Conservation (phyloP, 2,113 vertebrate genomes). For the Epinephelus moara region DNA sequence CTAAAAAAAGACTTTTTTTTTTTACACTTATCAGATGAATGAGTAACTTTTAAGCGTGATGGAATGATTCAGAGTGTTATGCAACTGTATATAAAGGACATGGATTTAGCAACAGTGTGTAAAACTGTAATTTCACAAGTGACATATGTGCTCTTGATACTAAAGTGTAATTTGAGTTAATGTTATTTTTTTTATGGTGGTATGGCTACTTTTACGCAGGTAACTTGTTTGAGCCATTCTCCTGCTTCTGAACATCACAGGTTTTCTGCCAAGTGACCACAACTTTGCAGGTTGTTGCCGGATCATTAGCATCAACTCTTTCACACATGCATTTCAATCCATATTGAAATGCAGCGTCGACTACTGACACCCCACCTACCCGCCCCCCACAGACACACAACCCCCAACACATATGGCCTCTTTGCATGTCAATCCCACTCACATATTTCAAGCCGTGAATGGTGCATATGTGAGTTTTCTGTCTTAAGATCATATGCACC, state of each 20-base stretch:
- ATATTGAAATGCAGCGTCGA: background rate
- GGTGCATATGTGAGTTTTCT: background rate
- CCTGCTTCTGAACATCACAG: background rate
- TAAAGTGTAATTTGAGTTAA: too few relatives aligned
- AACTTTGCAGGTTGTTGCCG: constrained; percentile 17
- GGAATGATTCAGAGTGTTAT: too few relatives aligned
- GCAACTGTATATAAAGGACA: too few relatives aligned
- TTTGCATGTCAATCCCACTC: constrained; percentile 12
- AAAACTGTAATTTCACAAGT: too few relatives aligned
- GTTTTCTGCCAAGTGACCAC: background rate
- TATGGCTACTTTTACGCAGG: background rate
- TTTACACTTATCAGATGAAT: too few relatives aligned
- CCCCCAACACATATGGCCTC: background rate
- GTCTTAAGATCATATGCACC: background rate
- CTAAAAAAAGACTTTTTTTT: too few relatives aligned
- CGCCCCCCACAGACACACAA: background rate
- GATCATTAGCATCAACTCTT: constrained; percentile 8
- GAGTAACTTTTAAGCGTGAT: too few relatives aligned
- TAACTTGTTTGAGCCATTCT: background rate
- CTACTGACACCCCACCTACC: background rate
- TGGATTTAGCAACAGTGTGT: too few relatives aligned
- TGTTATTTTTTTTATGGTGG: too few relatives aligned
- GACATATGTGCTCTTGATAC: too few relatives aligned
- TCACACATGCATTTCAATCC: constrained; percentile 27
- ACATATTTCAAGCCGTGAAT: background rate